Percentiles rank a stretch among this genome's conserved stretches.
phyloP scores from a whole-genome alignment of 2,113 vertebrate species.

The Prionailurus viverrinus region DNA sequence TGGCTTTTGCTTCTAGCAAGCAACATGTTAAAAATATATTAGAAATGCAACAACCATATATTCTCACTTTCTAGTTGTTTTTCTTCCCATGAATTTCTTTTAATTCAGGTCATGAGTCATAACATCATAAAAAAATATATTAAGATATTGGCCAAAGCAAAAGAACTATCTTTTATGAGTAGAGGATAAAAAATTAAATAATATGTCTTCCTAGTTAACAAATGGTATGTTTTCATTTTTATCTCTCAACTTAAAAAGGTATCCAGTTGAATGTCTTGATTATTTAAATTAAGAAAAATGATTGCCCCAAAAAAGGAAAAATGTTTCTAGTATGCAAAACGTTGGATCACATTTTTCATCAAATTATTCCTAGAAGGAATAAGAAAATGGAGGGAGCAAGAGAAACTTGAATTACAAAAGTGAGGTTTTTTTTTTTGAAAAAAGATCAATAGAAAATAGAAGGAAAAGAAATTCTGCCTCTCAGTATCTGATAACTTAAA shows the following conservation, averaged over 20 bases:
- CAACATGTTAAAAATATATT: slow-evolving; percentile 35
- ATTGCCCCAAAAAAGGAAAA: neutral
- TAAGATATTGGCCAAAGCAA: neutral
- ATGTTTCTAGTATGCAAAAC: neutral
- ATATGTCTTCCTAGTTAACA: neutral
- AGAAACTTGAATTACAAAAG: slow-evolving; percentile 20
- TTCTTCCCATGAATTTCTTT: slow-evolving; percentile 21
- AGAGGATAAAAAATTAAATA: neutral
- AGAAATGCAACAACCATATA: neutral
- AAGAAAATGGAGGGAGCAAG: neutral
- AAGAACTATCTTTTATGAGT: neutral
- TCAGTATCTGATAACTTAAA: slow-evolving; percentile 43
- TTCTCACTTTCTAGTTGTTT: slow-evolving; percentile 40
- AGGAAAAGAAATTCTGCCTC: slow-evolving; percentile 7
- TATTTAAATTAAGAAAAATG: slow-evolving; percentile 30
- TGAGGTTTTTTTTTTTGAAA: neutral
- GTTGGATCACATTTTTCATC: neutral
- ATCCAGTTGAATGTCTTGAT: neutral
- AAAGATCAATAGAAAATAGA: neutral
- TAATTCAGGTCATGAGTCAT: slow-evolving; percentile 29
- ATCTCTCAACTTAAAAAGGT: slow-evolving; percentile 15
- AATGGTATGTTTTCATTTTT: neutral
- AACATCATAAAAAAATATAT: neutral
- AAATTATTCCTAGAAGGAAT: slow-evolving; percentile 4
- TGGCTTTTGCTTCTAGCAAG: slow-evolving; percentile 62